A percentile compares a stretch with the other conserved stretches of the same genome.
These are phyloP conservation scores for Zonitis immaculata DNA, from an alignment of 2,888 invertebrate genomes.

Conservation along the genomic window DNA sequence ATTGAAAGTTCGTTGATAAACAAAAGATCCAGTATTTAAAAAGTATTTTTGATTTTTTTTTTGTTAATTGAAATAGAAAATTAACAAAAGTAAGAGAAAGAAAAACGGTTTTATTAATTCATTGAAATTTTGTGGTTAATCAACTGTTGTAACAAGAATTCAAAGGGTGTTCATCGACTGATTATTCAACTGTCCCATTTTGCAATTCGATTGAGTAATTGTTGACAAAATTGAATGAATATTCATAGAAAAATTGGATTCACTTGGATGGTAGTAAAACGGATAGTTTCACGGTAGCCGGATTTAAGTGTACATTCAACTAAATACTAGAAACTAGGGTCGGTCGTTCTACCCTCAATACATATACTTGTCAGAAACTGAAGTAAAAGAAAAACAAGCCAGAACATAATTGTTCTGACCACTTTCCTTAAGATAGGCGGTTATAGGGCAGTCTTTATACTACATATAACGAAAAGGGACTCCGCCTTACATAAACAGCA, in stretches of 20 bases:
- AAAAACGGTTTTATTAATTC: not conserved
- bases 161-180: not conserved
- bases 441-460: conserved; percentile 22
- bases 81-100: too few relatives aligned
- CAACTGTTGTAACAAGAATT: not conserved
- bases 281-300: conserved; percentile 23
- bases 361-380: conserved; percentile 23
- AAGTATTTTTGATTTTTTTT: not conserved
- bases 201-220: not conserved
- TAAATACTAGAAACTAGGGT: conserved; percentile 26
- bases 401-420: conserved; percentile 36
- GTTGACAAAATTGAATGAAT: conserved; percentile 16
- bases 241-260: conserved; percentile 17
- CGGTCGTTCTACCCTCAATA: conserved; percentile 19
- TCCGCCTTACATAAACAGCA: conserved; percentile 39
- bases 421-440: conserved; percentile 27
- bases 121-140: not conserved
- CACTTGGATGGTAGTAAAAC: conserved; percentile 19
- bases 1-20: not conserved
- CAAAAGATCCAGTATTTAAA: not conserved
- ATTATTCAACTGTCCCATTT: not conserved
- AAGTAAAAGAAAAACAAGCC: conserved; percentile 29
- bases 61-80: too few relatives aligned
- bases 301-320: conserved; percentile 25
- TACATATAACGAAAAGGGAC: conserved; percentile 27